Evolutionary conservation across 2,797 vertebrate genomes (phyloP).

Genomic region (Halcyon badia): DNA sequence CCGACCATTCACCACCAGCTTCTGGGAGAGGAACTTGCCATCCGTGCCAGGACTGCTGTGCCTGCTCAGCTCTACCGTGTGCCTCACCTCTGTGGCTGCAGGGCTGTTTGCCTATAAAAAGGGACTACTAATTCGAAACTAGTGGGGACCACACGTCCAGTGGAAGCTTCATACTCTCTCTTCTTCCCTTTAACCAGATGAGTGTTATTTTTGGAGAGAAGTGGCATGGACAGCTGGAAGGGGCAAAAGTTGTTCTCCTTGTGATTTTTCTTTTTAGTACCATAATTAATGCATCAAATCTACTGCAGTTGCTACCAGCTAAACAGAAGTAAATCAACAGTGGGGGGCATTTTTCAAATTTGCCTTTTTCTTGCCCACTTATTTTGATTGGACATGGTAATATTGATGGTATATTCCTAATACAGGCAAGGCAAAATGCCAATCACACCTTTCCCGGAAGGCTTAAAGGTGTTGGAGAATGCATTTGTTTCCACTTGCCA

Average conservation of each 20-base stretch:
- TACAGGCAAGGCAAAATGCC: conserved; percentile 11
- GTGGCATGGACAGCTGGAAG: conserved; percentile 2
- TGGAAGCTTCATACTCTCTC: not conserved
- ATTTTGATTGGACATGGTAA: not conserved
- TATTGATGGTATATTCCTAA: not conserved
- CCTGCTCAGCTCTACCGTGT: conserved; percentile 72
- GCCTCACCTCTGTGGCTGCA: conserved; percentile 60
- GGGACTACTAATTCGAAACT: conserved; percentile 54
- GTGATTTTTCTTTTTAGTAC: conserved; percentile 44
- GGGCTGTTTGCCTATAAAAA: conserved; percentile 72
- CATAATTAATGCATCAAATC: conserved; percentile 42
- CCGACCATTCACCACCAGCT: conserved; percentile 71
- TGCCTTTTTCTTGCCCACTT: conserved; percentile 31
- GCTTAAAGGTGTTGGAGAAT: not conserved
- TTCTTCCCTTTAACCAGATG: not conserved
- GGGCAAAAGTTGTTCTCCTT: not conserved
- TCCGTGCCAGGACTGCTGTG: conserved; percentile 76
- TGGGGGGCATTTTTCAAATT: not conserved
- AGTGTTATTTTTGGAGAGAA: conserved; percentile 3
- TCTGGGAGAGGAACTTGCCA: conserved; percentile 83
- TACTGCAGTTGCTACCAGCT: conserved; percentile 10
- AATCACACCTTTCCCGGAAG: not conserved
- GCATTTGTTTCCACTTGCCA: not conserved
- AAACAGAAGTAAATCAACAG: conserved; percentile 29
- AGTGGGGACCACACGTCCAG: fast-evolving